These are phyloP conservation scores for Autographa pulchrina DNA, from an alignment of 2,888 invertebrate genomes.

Conservation along the genomic window DNA sequence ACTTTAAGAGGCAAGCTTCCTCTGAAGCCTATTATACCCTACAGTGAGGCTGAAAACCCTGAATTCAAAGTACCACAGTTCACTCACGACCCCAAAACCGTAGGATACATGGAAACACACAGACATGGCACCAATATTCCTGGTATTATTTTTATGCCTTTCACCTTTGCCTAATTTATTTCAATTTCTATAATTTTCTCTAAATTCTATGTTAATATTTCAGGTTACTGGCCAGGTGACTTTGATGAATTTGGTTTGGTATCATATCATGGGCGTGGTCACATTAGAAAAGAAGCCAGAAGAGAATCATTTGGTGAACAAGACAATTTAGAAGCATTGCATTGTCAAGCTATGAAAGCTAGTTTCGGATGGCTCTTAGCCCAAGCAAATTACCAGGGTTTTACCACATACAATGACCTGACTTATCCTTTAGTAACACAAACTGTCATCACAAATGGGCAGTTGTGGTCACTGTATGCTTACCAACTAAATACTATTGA, in stretches of 20 bases:
- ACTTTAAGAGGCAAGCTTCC: constrained; percentile 92
- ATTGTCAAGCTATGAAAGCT: constrained; percentile 93
- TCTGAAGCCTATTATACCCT: constrained; percentile 90
- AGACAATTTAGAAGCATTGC: constrained; percentile 91
- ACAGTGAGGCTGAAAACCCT: constrained; percentile 88
- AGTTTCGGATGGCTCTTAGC: constrained; percentile 95
- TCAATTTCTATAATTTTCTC: background rate
- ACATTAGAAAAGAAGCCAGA: constrained; percentile 82
- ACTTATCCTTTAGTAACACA: constrained; percentile 97
- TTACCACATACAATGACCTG: constrained; percentile 96
- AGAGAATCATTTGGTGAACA: constrained; percentile 84
- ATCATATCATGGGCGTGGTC: constrained; percentile 92
- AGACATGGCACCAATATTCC: constrained; percentile 93
- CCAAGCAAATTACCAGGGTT: constrained; percentile 96
- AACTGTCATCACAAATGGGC: constrained; percentile 96
- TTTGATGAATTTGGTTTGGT: constrained; percentile 93
- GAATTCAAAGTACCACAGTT: constrained; percentile 89
- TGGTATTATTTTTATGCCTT: constrained; percentile 81
- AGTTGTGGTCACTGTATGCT: constrained; percentile 94
- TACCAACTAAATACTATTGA: constrained; percentile 97
- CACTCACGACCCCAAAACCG: constrained; percentile 89
- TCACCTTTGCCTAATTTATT: background rate
- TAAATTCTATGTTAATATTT: constrained; percentile 52
- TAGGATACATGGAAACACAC: constrained; percentile 89
- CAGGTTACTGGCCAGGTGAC: constrained; percentile 96